Base-by-base conservation (phyloP, 2,113 vertebrate genomes). In the Tricholaema leucomelas region DNA sequence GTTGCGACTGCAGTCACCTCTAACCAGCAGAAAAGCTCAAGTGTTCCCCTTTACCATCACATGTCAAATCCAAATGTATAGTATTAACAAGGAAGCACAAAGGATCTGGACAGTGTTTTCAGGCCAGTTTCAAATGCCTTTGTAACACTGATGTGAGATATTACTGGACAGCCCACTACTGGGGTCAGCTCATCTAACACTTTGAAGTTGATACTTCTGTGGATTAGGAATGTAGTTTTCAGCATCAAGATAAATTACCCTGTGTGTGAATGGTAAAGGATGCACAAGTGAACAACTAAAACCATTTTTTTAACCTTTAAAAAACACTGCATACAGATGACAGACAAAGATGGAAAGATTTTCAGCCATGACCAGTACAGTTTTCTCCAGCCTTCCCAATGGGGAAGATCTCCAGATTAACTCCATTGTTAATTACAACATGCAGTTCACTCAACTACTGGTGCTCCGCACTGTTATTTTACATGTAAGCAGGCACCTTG, bases 381-480 rank as follows among this genome's bases (percentile, higher is more conserved):
- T 9, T 4, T 46, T 46, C 42, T 69, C 19, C 20, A 50, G 35
- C 5, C 27, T 42, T 84, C 13, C 14, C 6, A 8, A n/a, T 16
- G 2, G 33, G 73, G 15, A 35, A n/a, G 4, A 81, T 27, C 20
- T 71, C 15, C 33, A 67, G 20, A 56, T 72, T 42, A 59, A 66
- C 48, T 84, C 30, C 33, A 54, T 10, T 1, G 0, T n/a, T 54
- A 18, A 27, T 28, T n/a, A 1, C 6, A 46, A 63, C 19, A 13
- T 2, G 5, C 5, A 33, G 33, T 50, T 75, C 59, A 81, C 15
- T 11, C 56, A 74, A 17, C 11, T 40, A 31, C 52, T 50, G 10
- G 33, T 60, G 48, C n/a, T 77, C 52, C 70, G 19, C 35, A 65
- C 20, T 35, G 15, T 24, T 66, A 60, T 42, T 84, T 46, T 5